phyloP scores from a whole-genome alignment of 64 coral and sea anemone genomes.

The Pocillopora damicornis region DNA sequence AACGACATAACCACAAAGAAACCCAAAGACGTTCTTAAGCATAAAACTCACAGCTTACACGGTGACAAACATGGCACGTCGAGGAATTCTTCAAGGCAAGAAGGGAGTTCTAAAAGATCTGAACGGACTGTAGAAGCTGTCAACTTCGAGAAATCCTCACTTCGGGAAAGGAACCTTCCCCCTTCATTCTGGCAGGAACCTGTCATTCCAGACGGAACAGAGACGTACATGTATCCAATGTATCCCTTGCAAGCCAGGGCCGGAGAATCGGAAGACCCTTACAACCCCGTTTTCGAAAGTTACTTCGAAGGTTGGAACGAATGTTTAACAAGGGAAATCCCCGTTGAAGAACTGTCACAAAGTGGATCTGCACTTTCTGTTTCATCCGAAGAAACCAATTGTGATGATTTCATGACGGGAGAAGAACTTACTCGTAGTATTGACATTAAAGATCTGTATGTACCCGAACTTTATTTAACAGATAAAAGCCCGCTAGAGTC shows the following conservation, averaged over 20 bases:
- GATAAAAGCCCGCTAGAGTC: constrained; percentile 68
- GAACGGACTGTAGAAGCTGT: constrained; percentile 28
- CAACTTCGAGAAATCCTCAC: constrained; percentile 44
- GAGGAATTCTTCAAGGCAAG: constrained; percentile 49
- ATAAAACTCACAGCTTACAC: not conserved
- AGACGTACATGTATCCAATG: constrained; percentile 41
- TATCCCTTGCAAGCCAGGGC: constrained; percentile 61
- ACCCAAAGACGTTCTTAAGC: constrained; percentile 44
- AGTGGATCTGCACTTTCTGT: constrained; percentile 63
- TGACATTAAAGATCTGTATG: constrained; percentile 94
- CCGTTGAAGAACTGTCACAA: constrained; percentile 42
- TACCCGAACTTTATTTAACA: constrained; percentile 74
- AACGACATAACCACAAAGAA: constrained; percentile 63
- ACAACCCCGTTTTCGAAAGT: constrained; percentile 30
- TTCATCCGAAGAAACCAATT: constrained; percentile 62
- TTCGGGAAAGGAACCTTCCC: constrained; percentile 51
- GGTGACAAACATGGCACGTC: constrained; percentile 26
- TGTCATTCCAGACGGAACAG: constrained; percentile 45
- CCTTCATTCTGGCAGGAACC: constrained; percentile 85
- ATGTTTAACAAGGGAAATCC: constrained; percentile 34
- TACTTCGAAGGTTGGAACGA: constrained; percentile 69
- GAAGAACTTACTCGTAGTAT: constrained; percentile 90
- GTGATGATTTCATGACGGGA: constrained; percentile 90
- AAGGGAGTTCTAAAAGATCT: constrained; percentile 49
- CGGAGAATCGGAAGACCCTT: constrained; percentile 30